Conservation (phyloP, 2,888 invertebrate genomes). For the Drosophila borborema region DNA sequence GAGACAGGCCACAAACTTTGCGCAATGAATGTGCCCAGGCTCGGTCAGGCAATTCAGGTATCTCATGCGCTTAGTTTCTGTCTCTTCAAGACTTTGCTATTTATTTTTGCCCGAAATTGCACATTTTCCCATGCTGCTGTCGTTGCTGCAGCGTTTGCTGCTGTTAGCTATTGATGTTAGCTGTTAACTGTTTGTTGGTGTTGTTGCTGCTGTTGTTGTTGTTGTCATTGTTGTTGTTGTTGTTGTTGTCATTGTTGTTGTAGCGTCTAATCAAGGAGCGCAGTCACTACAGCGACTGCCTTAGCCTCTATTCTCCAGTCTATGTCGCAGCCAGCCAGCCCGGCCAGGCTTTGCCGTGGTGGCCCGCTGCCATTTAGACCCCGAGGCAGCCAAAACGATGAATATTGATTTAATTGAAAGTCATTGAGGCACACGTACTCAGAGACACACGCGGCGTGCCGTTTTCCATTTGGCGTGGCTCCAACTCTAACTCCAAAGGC, state of each 20-base stretch:
- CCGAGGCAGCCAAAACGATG: constrained; percentile 77
- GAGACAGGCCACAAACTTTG: constrained; percentile 62
- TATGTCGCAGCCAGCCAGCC: constrained; percentile 32
- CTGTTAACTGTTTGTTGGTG: constrained; percentile 36
- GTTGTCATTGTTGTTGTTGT: constrained; percentile 25
- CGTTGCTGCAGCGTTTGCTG: constrained; percentile 33
- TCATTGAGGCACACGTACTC: constrained; percentile 76
- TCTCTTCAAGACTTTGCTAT: constrained; percentile 69
- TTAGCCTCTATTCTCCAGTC: constrained; percentile 19
- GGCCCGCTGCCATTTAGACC: constrained; percentile 76
- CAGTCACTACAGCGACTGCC: constrained; percentile 55
- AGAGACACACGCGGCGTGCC: constrained; percentile 37
- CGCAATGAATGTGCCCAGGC: constrained; percentile 74
- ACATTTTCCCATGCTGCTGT: constrained; percentile 82
- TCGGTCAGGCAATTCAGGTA: constrained; percentile 61
- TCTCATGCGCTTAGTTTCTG: constrained; percentile 41
- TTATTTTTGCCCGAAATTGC: constrained; percentile 81
- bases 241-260: constrained; percentile 36
- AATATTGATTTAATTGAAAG: constrained; percentile 84
- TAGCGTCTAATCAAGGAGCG: constrained; percentile 79
- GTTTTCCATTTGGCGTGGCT: constrained; percentile 71
- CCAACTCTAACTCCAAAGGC: constrained; percentile 60
- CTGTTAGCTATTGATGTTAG: constrained; percentile 37
- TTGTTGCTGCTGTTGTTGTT: constrained; percentile 27
- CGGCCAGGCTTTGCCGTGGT: constrained; percentile 46